phyloP scores from a whole-genome alignment of 2,888 invertebrate species.

The Cephus nigrinus region DNA sequence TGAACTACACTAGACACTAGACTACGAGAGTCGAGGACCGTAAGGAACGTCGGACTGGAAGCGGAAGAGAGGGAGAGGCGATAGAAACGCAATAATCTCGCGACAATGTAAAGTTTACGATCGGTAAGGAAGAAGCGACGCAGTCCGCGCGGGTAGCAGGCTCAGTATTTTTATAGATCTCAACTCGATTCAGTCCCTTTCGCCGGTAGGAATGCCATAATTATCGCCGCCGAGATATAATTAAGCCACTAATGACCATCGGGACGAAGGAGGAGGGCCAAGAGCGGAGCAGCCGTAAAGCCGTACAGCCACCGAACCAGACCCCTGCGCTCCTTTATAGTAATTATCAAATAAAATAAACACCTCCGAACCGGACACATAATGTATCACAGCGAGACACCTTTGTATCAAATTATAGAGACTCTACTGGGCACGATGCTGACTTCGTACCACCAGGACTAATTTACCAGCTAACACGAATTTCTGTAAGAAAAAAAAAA shows the following conservation, averaged over 20 bases:
- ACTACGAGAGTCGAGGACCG: background rate
- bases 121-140: too few species aligned
- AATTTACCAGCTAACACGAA: too few species aligned
- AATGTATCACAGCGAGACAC: background rate
- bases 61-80: too few species aligned
- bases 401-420: too few species aligned
- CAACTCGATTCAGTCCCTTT: conserved; percentile 22
- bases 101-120: too few species aligned
- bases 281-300: background rate
- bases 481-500: too few species aligned
- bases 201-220: conserved; percentile 45
- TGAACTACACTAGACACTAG: conserved; percentile 1
- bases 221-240: conserved; percentile 52
- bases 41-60: too few species aligned
- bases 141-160: too few species aligned
- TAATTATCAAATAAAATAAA: conserved; percentile 56
- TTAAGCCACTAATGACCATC: conserved; percentile 56
- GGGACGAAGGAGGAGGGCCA: conserved; percentile 15
- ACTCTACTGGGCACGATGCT: too few species aligned
- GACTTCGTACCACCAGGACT: too few species aligned
- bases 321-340: conserved; percentile 23
- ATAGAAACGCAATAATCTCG: too few species aligned
- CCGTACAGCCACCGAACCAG: background rate
- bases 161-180: conserved; percentile 25
- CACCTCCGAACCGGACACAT: conserved; percentile 31